phyloP scores from a whole-genome alignment of 2,113 vertebrate genomes.

The Callionymus lyra region DNA sequence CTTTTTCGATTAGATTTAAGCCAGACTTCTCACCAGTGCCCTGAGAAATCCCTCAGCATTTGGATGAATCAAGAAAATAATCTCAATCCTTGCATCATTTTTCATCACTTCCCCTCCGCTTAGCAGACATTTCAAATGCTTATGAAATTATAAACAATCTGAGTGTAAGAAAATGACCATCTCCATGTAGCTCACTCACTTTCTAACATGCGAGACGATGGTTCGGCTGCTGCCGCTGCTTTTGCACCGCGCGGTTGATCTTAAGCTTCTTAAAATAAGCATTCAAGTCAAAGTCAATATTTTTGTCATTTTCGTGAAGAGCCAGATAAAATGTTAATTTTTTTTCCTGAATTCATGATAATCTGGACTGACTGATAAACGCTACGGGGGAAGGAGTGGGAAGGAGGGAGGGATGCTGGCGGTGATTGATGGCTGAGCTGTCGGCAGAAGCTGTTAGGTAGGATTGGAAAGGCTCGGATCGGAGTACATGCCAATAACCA shows the following conservation, averaged over 20 bases:
- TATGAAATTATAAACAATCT: conserved; percentile 39
- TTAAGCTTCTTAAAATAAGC: conserved; percentile 13
- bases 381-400: conserved; percentile 28
- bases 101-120: conserved; percentile 35
- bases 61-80: conserved; percentile 41
- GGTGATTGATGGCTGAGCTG: conserved; percentile 53
- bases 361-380: conserved; percentile 36
- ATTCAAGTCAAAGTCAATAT: conserved; percentile 29
- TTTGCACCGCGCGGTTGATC: conserved; percentile 6
- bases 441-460: conserved; percentile 29
- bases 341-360: conserved; percentile 15
- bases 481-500: conserved; percentile 51
- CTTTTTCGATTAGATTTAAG: conserved; percentile 44
- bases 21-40: conserved; percentile 21
- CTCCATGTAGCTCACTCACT: conserved; percentile 9
- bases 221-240: no score
- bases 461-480: conserved; percentile 43
- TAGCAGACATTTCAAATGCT: conserved; percentile 12
- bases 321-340: conserved; percentile 38
- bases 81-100: conserved; percentile 58
- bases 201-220: conserved; percentile 9
- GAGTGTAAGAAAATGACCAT: conserved; percentile 20
- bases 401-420: conserved; percentile 37
- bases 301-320: conserved; percentile 13
- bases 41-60: conserved; percentile 32